These are phyloP conservation scores for Luehdorfia chinensis DNA, from an alignment of 1,140 invertebrate species.

Conservation along the genomic window DNA sequence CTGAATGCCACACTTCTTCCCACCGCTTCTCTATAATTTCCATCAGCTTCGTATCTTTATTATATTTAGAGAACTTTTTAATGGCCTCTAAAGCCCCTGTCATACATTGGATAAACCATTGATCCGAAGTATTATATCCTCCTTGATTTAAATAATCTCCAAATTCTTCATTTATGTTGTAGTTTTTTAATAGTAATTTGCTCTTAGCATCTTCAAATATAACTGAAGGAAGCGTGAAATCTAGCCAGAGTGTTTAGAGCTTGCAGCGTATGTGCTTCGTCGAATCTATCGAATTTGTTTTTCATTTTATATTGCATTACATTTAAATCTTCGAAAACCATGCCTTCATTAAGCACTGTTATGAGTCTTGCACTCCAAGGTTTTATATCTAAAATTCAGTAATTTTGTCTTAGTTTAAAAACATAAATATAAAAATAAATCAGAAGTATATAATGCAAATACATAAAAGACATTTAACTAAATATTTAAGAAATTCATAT, in stretches of 20 bases:
- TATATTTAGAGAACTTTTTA: conserved; percentile 49
- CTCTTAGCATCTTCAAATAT: conserved; percentile 54
- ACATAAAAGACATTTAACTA: too few species aligned
- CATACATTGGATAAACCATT: conserved; percentile 59
- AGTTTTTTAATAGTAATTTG: conserved; percentile 27
- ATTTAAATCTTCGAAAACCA: conserved; percentile 63
- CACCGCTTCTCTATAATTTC: conserved; percentile 43
- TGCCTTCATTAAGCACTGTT: conserved; percentile 38
- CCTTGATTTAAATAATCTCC: conserved; percentile 34
- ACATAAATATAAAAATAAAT: too few species aligned
- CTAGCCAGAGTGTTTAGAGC: conserved; percentile 53
- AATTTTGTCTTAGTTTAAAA: too few species aligned
- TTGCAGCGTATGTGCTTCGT: conserved; percentile 47
- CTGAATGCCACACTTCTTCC: conserved; percentile 43
- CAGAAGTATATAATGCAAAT: too few species aligned
- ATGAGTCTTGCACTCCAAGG: conserved; percentile 52
- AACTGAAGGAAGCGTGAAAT: conserved; percentile 58
- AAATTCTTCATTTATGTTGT: conserved; percentile 45
- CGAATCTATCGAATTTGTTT: conserved; percentile 53
- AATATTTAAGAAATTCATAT: too few species aligned
- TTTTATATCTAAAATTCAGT: conserved; percentile 49
- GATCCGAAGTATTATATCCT: conserved; percentile 35
- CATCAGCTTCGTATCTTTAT: conserved; percentile 24
- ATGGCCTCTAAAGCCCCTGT: conserved; percentile 44
- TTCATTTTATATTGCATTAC: conserved; percentile 37